Base-by-base conservation (phyloP, 2,113 vertebrate genomes). In the Urocitellus parryii region DNA sequence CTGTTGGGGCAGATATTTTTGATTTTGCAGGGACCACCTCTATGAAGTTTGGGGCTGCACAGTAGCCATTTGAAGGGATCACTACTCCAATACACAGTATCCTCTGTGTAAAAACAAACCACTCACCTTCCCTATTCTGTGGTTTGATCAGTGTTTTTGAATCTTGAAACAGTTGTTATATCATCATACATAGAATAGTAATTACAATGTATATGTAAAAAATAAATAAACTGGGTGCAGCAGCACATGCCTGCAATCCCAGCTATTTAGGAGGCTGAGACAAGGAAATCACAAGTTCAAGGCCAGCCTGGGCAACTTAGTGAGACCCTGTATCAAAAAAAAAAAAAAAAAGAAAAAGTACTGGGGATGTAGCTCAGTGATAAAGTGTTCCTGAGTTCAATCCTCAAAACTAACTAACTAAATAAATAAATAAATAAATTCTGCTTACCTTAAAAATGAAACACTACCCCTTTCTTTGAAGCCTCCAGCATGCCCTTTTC, bases 71-170 rank as follows among this genome's bases (percentile, higher is more conserved):
- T 24, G 72, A 72, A 90, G 82, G 61, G 25, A 29, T 48, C 45
- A 84, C 42, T 88, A 53, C 39, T 88, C 14, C 20, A 1, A 83
- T 68, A 83, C 39, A 37, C 7, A 27, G 9, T 67, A 9, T 87
- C 63, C 61, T 91, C 88, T 45, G 25, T 78, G 8, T 24, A 53
- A 95, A 29, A 80, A 42, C 4, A 83, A 61, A 90, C 34, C 1
- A 4, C 39, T 87, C 45, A 20, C 10, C 29, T 58, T 29, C 1
- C 27, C 8, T 34, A 4, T 56, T 87, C 39, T 74, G 9, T 82
- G 27, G 14, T 74, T 72, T 39, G 58, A 56, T 92, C 51, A 70
- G 72, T 79, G 45, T 95, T 63, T 58, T 32, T 84, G 92, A 91
- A 58, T 67, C 1, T 96, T 96, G 77, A 37, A 53, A 94, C 65